Conservation (phyloP, 2,888 invertebrate genomes). For the Neria commutata region DNA sequence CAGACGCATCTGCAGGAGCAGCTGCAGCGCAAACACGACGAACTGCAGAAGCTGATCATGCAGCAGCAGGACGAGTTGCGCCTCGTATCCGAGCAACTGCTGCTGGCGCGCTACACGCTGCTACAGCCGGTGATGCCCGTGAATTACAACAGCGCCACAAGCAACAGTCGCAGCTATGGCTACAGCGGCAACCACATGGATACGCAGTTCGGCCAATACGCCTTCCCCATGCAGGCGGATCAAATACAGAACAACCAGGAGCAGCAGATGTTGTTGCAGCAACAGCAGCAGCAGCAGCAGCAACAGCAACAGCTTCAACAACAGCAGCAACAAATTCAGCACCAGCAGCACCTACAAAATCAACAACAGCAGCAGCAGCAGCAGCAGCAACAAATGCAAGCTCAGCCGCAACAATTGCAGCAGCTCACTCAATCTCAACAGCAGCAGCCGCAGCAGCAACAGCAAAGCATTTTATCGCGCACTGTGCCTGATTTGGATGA, state of each 20-base stretch:
- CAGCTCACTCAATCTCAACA: conserved; percentile 13
- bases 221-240: conserved; percentile 51
- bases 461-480: conserved; percentile 41
- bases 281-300: conserved; percentile 30
- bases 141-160: conserved; percentile 36
- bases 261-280: conserved; percentile 51
- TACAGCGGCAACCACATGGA: conserved; percentile 33
- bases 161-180: conserved; percentile 31
- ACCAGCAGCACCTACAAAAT: conserved; percentile 35
- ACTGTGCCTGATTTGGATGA: conserved; percentile 50
- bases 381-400: conserved; percentile 40
- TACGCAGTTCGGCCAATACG: conserved; percentile 55
- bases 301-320: conserved; percentile 24
- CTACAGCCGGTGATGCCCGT: conserved; percentile 60
- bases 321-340: conserved; percentile 34
- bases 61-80: conserved; percentile 86
- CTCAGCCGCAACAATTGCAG: conserved; percentile 37
- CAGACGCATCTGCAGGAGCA: conserved; percentile 73
- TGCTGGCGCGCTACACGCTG: conserved; percentile 81
- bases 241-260: conserved; percentile 49
- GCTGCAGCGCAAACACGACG: conserved; percentile 81
- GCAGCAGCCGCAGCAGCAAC: conserved; percentile 32
- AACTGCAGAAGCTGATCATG: conserved; percentile 82
- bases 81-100: conserved; percentile 83
- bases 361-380: conserved; percentile 32